Base-by-base conservation (phyloP, 2,113 vertebrate genomes). In the Mesembrinibis cayennensis region DNA sequence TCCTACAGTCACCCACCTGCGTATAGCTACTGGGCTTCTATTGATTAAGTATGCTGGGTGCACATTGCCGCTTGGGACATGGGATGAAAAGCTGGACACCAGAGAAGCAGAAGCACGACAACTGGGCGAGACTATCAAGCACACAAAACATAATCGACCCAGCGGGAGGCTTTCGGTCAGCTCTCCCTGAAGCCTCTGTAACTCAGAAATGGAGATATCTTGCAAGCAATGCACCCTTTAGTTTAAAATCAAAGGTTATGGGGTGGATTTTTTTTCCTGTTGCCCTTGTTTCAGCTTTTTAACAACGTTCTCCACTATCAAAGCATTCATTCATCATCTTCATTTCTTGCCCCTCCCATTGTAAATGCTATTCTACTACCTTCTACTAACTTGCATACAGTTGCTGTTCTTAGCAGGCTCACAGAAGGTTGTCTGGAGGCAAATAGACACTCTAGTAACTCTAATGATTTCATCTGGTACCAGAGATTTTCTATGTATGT, bases 261-360 rank as follows among this genome's bases (percentile, higher is more conserved):
- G 27, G 22, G 49, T 47, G 15, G 29, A 27, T 38, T 32, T 63
- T 70, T 72, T 8, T 25, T 45, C 45, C 63, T 50, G 5, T 83
- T 82, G 72, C 34, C 49, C 47, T 40, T 93, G 69, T 89, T 91
- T 84, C 78, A 89, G 76, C 80, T 84, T 87, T 94, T 36, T 87
- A 66, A 70, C 1, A 0, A 38, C 11, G 0, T 91, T 80, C 91
- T 58, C 20, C 7, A 0, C 69, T 76, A 94, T 92, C 80, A 97
- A 90, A 94, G 32, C 76, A 22, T 69, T 77, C 56, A 89, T 83
- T 95, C 61, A 70, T 89, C 94, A 87, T 92, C 74, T 95, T 91
- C 42, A 67, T 94, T 94, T 82, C 94, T 95, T 92, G 44, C 59
- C 71, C 74, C 73, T 94, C 86, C 82, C 81, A 61, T 50, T 77